Evolutionary conservation across 2,113 vertebrate species (phyloP).

Genomic region (Callocephalon fimbriatum): DNA sequence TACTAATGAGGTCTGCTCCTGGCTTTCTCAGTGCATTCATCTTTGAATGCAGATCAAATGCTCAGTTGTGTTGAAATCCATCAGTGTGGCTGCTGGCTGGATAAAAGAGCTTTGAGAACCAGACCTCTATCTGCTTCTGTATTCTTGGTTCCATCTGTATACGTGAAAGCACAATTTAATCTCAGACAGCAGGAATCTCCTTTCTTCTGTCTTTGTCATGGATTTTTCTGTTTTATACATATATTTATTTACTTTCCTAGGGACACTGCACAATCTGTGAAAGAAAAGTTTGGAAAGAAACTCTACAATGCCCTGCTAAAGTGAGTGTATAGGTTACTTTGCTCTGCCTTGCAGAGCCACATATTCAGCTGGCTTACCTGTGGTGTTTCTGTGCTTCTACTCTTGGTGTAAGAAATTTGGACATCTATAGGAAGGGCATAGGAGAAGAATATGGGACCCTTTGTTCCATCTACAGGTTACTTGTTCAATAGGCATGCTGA

Average conservation of each 20-base stretch:
- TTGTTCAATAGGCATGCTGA: background rate
- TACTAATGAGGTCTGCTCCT: background rate
- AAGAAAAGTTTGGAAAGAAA: constrained; percentile 96
- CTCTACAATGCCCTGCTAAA: constrained; percentile 92
- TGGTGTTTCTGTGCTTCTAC: background rate
- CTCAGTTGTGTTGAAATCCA: background rate
- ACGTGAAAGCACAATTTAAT: background rate
- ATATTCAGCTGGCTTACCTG: background rate
- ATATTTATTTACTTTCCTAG: constrained; percentile 66
- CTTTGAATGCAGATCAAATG: background rate
- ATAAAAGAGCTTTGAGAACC: background rate
- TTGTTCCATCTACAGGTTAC: background rate
- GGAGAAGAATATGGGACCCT: background rate
- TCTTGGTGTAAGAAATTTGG: background rate
- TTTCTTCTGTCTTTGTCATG: background rate
- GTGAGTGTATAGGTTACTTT: constrained; percentile 72
- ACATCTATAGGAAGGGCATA: background rate
- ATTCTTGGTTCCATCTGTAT: background rate
- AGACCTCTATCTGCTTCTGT: background rate
- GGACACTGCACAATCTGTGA: constrained; percentile 93
- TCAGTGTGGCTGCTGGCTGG: background rate
- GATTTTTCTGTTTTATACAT: background rate
- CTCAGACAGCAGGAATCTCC: background rate
- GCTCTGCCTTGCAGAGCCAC: background rate
- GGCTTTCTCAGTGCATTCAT: background rate